phyloP scores from a whole-genome alignment of 2,888 invertebrate genomes.

The Melanophora roralis region DNA sequence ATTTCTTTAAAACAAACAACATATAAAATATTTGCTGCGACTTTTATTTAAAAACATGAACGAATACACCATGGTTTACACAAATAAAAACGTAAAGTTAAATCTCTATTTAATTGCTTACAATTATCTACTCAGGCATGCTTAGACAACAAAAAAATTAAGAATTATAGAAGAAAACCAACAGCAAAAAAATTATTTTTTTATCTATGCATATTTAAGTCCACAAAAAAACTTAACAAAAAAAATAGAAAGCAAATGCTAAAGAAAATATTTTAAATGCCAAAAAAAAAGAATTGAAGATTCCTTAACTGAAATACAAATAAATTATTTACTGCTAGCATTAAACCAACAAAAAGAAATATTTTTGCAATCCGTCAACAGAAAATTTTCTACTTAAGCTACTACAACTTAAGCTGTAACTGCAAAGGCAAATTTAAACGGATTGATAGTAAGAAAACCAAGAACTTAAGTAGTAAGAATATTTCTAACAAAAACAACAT shows the following conservation, averaged over 20 bases:
- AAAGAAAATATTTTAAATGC: conserved; percentile 8
- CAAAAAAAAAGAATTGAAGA: neutral
- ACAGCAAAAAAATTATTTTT: neutral
- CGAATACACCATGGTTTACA: neutral
- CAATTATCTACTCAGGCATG: conserved; percentile 59
- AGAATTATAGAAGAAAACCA: neutral
- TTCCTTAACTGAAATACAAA: conserved; percentile 34
- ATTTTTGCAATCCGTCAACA: conserved; percentile 35
- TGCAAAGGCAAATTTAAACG: neutral
- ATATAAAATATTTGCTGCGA: neutral
- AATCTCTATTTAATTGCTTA: conserved; percentile 56
- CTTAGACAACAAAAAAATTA: conserved; percentile 19
- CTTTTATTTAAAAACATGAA: neutral
- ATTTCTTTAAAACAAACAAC: too few relatives aligned
- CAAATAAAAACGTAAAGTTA: conserved; percentile 48
- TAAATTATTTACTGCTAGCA: conserved; percentile 16
- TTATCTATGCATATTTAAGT: neutral
- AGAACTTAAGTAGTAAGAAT: neutral
- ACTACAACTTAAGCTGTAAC: neutral
- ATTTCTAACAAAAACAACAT: neutral
- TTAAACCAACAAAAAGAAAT: neutral
- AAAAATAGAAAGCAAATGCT: neutral
- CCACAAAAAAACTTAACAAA: neutral
- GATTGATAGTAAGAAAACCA: neutral
- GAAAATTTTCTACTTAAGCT: conserved; percentile 12